Percentiles rank a stretch among this genome's conserved stretches.
Evolutionary conservation across 2,797 vertebrate species (phyloP).

Genomic region (Geotrypetes seraphini): DNA sequence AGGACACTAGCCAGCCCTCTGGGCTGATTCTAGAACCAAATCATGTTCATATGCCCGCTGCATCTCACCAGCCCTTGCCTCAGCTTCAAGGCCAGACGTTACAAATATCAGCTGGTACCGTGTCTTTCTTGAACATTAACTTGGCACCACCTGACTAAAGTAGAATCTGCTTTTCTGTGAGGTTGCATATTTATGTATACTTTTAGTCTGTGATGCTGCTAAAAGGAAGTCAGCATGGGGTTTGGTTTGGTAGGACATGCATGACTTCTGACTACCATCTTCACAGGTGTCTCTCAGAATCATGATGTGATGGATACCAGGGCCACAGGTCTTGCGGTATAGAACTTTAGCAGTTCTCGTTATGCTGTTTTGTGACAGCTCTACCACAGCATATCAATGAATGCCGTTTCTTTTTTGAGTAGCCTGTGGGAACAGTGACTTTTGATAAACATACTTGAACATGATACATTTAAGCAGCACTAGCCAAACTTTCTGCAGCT

Average conservation of each 20-base stretch:
- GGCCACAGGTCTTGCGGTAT: no score
- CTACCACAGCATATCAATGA: no score
- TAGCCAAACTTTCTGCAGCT: no score
- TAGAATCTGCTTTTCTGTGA: not conserved
- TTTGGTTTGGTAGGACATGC: no score
- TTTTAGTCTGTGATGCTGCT: conserved; percentile 26
- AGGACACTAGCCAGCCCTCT: conserved; percentile 33
- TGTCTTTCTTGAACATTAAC: conserved; percentile 53
- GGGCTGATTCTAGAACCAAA: conserved; percentile 43
- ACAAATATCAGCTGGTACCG: conserved; percentile 56
- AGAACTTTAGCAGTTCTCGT: not conserved
- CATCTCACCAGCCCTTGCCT: conserved; percentile 53
- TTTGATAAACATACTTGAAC: no score
- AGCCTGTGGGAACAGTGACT: no score
- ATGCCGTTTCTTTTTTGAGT: not conserved
- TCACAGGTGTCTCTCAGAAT: not conserved
- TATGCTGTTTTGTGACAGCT: not conserved
- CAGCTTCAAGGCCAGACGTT: conserved; percentile 64
- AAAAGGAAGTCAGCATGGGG: no score
- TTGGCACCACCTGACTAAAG: not conserved
- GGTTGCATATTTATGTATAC: not conserved
- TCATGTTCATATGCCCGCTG: no score
- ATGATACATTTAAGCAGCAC: no score
- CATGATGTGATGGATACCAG: not conserved
- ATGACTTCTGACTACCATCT: conserved; percentile 5